phyloP scores from a whole-genome alignment of 2,113 vertebrate genomes.

The Terrapene triunguis region DNA sequence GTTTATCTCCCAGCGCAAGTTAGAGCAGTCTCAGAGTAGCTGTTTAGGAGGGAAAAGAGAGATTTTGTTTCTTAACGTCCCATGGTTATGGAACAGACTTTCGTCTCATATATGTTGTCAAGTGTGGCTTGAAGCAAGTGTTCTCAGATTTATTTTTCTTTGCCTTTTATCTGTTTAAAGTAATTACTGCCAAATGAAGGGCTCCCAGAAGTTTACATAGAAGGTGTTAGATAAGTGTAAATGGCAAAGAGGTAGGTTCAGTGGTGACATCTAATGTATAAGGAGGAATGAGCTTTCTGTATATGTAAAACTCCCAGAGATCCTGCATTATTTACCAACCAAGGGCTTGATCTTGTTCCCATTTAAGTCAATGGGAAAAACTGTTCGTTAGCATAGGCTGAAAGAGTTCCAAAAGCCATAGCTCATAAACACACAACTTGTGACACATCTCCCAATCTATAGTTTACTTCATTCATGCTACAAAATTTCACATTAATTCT shows the following conservation, averaged over 20 bases:
- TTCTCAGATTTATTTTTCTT: background rate
- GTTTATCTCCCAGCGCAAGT: background rate
- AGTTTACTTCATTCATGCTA: background rate
- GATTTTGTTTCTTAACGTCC: background rate
- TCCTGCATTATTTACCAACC: slow-evolving; percentile 43
- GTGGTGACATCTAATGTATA: background rate
- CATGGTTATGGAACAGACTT: background rate
- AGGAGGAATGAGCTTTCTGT: background rate
- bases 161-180: background rate
- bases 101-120: background rate
- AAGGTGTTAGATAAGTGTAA: background rate
- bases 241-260: background rate
- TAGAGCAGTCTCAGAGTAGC: background rate
- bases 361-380: background rate
- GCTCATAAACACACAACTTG: background rate
- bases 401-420: background rate
- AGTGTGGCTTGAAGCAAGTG: background rate
- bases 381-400: background rate
- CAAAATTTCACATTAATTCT: background rate
- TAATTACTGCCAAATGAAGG: background rate
- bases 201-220: slow-evolving; percentile 12
- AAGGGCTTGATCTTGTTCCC: background rate
- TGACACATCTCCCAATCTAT: background rate
- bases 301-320: background rate
- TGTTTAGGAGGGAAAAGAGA: background rate